Evolutionary conservation across 2,888 invertebrate genomes (phyloP), one percentile per base, ranked within the genome.

Genomic region (Diadegma fenestrale): DNA sequence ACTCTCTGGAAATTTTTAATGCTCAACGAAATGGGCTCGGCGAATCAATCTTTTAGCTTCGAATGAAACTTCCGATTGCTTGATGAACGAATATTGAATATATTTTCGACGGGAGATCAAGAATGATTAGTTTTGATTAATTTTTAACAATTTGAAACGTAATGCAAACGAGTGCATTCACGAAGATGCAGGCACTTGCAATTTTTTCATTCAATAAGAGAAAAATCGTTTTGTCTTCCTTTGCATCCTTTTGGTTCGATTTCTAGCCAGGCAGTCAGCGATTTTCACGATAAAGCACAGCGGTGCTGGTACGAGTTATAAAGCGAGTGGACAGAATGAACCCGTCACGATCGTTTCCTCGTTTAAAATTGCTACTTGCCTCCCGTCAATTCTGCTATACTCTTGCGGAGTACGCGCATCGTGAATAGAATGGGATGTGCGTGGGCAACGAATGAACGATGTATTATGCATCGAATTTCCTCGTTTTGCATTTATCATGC

Each of bases 391-490:
- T 66, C 26, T 72, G 66, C 19, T 66, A 64, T 69, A 30, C 77
- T 72, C 71, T 30, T 33, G 69, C 77, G 30, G 14, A 43, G 61
- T n/a, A 10, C 33, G 26, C 58, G 41, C 45, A 41, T 58, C 54
- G 12, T 75, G 19, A 17, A 37, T 14, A 54, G n/a, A 58, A 17
- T 19, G 19, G 7, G 51, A 51, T 37, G 17, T 37, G 51, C 43
- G 43, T 17, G 41, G 41, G 54, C 73, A 41, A 68, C 58, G 58
- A 45, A 68, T 54, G 41, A 71, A 66, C 66, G 73, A 82, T 82
- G 78, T 61, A 73, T 80, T 80, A 80, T 82, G 82, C 82, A 78
- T 78, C 43, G 61, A 82, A 82, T 61, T 72, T 82, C 61, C 61
- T n/a, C 63, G 63, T 30, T 37, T n/a, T 33, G 72, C 54, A 33